Conservation (phyloP, 2,888 invertebrate genomes). For the Epinotia ramella region DNA sequence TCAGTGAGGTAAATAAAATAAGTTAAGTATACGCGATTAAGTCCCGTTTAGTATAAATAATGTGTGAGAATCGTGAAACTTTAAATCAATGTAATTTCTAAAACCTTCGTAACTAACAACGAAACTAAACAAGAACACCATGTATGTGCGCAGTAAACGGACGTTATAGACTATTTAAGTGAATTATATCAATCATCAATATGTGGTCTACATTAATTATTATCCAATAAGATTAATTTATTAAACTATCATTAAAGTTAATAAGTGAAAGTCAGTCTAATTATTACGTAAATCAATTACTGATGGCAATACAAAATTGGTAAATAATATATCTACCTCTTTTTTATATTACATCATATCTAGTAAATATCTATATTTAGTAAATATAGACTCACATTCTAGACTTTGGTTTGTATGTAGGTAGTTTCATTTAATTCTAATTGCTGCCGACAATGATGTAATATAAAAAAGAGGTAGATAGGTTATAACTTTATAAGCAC, state of each 20-base stretch:
- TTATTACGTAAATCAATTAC: slow-evolving; percentile 55
- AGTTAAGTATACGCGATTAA: no score
- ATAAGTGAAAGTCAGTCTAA: slow-evolving; percentile 59
- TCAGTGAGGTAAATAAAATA: no score
- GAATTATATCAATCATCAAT: slow-evolving; percentile 66
- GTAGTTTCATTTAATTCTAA: slow-evolving; percentile 10
- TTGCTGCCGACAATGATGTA: no score
- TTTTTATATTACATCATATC: no score
- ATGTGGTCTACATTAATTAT: slow-evolving; percentile 58
- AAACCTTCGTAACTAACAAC: no score
- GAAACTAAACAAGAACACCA: slow-evolving; percentile 45
- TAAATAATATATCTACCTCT: no score
- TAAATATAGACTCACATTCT: background rate
- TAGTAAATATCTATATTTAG: no score
- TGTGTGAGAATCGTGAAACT: no score
- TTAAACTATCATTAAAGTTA: slow-evolving; percentile 47
- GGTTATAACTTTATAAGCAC: no score
- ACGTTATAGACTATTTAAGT: slow-evolving; percentile 51
- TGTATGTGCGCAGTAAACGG: slow-evolving; percentile 49
- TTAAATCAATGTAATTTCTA: no score
- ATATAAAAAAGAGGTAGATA: no score
- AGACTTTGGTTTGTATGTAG: slow-evolving; percentile 5
- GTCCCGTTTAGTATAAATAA: no score
- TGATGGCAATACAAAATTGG: slow-evolving; percentile 8
- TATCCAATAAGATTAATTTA: slow-evolving; percentile 62